These are phyloP conservation scores for Ruditapes philippinarum DNA, from an alignment of 1,140 invertebrate species.

Conservation along the genomic window DNA sequence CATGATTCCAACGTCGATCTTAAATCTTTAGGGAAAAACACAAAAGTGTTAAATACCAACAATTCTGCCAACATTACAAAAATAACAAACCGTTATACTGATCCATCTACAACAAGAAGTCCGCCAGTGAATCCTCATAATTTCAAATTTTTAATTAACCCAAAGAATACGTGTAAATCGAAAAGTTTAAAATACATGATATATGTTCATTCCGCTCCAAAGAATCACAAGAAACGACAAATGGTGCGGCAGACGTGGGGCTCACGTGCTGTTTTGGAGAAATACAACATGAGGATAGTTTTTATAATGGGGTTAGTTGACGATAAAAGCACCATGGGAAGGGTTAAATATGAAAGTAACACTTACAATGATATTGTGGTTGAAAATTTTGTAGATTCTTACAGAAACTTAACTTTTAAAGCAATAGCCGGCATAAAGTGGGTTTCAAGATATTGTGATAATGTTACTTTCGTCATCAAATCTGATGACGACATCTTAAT, in stretches of 20 bases:
- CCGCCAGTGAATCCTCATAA: conserved; percentile 71
- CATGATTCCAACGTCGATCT: not conserved
- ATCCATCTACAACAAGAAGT: not conserved
- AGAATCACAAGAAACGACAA: conserved; percentile 79
- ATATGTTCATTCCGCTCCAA: conserved; percentile 82
- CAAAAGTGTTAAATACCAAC: not conserved
- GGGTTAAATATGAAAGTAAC: conserved; percentile 89
- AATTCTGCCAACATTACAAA: not conserved
- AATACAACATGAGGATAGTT: conserved; percentile 83
- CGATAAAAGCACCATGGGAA: conserved; percentile 85
- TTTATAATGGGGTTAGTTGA: conserved; percentile 91
- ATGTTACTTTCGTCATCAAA: conserved; percentile 88
- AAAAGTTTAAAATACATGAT: conserved; percentile 73
- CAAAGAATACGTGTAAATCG: conserved; percentile 38
- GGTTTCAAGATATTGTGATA: conserved; percentile 90
- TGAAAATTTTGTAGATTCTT: conserved; percentile 93
- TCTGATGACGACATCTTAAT: conserved; percentile 87
- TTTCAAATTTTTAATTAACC: conserved; percentile 75
- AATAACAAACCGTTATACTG: not conserved
- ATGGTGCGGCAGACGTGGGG: conserved; percentile 85
- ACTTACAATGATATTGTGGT: conserved; percentile 92
- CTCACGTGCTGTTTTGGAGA: conserved; percentile 65
- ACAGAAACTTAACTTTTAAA: conserved; percentile 95
- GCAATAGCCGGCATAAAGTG: conserved; percentile 95
- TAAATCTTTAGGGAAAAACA: not conserved